These are phyloP conservation scores for Gonatopus flavifemur DNA, from an alignment of 1,140 invertebrate species.

Conservation along the genomic window DNA sequence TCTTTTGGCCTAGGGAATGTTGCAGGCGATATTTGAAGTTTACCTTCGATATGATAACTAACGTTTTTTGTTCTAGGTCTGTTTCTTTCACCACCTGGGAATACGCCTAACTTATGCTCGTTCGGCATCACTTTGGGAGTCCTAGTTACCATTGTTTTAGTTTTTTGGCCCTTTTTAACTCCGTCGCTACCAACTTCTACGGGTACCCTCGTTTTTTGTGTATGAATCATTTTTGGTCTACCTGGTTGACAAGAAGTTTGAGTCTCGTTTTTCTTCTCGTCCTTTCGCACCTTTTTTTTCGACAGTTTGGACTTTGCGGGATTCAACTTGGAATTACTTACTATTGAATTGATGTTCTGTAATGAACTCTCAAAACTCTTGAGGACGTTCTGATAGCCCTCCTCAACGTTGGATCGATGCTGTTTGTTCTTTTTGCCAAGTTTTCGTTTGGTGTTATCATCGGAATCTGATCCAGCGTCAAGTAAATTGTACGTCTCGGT, in stretches of 20 bases:
- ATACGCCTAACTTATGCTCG: conserved; percentile 51
- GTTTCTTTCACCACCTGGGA: conserved; percentile 57
- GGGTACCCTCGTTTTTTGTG: conserved; percentile 65
- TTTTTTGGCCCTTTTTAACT: conserved; percentile 60
- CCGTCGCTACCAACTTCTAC: conserved; percentile 58
- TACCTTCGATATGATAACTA: conserved; percentile 63
- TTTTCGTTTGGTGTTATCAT: conserved; percentile 55
- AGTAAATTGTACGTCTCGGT: conserved; percentile 53
- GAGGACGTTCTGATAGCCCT: conserved; percentile 56
- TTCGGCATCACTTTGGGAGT: conserved; percentile 58
- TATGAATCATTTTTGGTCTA: conserved; percentile 74
- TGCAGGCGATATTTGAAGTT: conserved; percentile 50
- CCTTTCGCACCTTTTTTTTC: conserved; percentile 47
- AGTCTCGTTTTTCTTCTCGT: conserved; percentile 50
- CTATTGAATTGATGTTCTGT: conserved; percentile 61
- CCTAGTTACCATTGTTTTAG: conserved; percentile 61
- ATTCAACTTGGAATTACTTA: conserved; percentile 50
- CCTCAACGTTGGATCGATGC: conserved; percentile 50
- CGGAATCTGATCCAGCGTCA: conserved; percentile 52
- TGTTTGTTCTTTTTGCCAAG: conserved; percentile 49
- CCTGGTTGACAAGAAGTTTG: conserved; percentile 47
- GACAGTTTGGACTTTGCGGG: conserved; percentile 45
- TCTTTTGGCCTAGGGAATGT: conserved; percentile 53
- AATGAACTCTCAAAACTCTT: conserved; percentile 61
- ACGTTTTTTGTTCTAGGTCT: conserved; percentile 67